phyloP scores from a whole-genome alignment of 2,113 vertebrate species.

The Dicrurus megarhynchus region DNA sequence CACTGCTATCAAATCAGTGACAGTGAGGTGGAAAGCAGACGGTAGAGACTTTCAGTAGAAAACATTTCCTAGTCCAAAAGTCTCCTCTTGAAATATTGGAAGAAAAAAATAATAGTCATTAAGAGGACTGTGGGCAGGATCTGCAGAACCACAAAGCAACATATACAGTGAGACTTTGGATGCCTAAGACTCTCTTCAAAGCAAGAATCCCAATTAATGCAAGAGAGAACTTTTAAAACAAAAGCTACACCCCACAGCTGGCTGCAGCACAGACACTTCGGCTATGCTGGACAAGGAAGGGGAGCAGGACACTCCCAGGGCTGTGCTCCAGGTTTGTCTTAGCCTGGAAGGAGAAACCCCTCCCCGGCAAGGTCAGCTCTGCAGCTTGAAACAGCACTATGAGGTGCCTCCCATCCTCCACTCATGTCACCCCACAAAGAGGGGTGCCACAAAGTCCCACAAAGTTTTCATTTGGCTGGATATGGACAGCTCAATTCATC shows the following conservation, averaged over 20 bases:
- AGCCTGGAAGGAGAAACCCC: not conserved
- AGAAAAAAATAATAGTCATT: conserved; percentile 5
- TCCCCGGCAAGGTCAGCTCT: not conserved
- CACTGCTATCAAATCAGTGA: not conserved
- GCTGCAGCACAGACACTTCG: not conserved
- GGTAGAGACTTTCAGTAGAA: not conserved
- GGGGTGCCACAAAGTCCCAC: not conserved
- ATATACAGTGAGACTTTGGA: not conserved
- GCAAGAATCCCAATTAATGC: conserved; percentile 44
- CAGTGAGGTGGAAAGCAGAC: conserved; percentile 2
- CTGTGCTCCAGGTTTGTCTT: not conserved
- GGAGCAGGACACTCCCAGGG: not conserved
- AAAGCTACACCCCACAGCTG: not conserved
- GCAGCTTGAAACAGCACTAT: not conserved
- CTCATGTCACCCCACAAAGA: not conserved
- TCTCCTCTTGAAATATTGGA: not conserved
- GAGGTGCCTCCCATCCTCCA: not conserved
- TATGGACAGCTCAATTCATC: not conserved
- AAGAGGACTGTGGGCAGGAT: not conserved
- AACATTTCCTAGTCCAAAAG: not conserved
- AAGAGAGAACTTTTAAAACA: not conserved
- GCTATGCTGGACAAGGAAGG: not conserved
- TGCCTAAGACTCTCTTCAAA: conserved; percentile 10
- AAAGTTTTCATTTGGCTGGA: not conserved
- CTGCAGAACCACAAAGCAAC: conserved; percentile 35